phyloP scores from a whole-genome alignment of 2,888 invertebrate species.

The Carpatolechia fugitivella region DNA sequence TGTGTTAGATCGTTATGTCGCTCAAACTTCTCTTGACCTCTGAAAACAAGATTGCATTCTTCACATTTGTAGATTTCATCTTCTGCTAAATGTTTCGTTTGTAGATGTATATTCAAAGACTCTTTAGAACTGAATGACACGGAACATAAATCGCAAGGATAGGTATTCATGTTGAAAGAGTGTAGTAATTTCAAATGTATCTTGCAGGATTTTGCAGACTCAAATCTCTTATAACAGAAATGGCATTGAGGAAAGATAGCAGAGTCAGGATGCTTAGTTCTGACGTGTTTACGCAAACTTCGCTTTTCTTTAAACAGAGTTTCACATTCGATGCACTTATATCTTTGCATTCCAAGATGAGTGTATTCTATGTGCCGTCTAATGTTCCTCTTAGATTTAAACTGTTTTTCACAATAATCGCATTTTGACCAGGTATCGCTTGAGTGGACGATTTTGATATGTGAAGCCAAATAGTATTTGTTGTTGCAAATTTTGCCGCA shows the following conservation, averaged over 20 bases:
- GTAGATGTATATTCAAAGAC: slow-evolving; percentile 48
- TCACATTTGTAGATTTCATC: slow-evolving; percentile 65
- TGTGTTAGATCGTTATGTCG: slow-evolving; percentile 47
- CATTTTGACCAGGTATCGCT: slow-evolving; percentile 53
- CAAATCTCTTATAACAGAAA: slow-evolving; percentile 60
- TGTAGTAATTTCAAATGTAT: slow-evolving; percentile 61
- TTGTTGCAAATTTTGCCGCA: slow-evolving; percentile 61
- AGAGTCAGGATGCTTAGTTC: slow-evolving; percentile 59
- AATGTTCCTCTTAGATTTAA: slow-evolving; percentile 62
- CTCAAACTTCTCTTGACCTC: slow-evolving; percentile 56
- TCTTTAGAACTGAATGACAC: slow-evolving; percentile 55
- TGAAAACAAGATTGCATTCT: slow-evolving; percentile 57
- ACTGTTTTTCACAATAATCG: slow-evolving; percentile 62
- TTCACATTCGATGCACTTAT: slow-evolving; percentile 64
- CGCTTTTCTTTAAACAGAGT: slow-evolving; percentile 65
- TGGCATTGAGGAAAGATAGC: slow-evolving; percentile 59
- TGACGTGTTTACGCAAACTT: slow-evolving; percentile 59
- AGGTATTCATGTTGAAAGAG: slow-evolving; percentile 60
- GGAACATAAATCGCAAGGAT: slow-evolving; percentile 58
- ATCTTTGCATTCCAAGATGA: slow-evolving; percentile 58
- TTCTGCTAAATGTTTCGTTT: slow-evolving; percentile 54
- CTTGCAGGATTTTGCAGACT: slow-evolving; percentile 66
- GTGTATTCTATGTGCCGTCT: slow-evolving; percentile 61
- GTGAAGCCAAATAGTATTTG: slow-evolving; percentile 60
- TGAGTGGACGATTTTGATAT: slow-evolving; percentile 59